A percentile compares a stretch with the other conserved stretches of the same genome.
Conservation (phyloP, 2,113 vertebrate genomes). For the Sylvia atricapilla region DNA sequence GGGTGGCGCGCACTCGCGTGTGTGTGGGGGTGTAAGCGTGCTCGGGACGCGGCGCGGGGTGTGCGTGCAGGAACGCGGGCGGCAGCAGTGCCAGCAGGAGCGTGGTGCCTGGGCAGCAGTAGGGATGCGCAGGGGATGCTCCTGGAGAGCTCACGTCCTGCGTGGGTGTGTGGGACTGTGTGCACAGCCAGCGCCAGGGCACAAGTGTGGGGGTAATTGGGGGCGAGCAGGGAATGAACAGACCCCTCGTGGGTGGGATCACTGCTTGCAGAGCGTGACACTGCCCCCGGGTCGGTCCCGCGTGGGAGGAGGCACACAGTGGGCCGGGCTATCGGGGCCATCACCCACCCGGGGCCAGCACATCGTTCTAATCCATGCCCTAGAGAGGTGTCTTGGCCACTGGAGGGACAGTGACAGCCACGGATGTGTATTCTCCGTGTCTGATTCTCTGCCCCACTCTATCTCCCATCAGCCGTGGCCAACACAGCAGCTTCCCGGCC, state of each 20-base stretch:
- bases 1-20: background rate
- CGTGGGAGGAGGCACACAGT: background rate
- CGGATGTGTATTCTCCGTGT: fast-evolving
- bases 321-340: background rate
- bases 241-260: background rate
- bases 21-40: background rate
- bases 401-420: background rate
- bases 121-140: background rate
- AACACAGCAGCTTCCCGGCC: background rate
- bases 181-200: background rate
- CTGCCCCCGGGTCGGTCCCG: background rate
- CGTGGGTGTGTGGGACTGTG: background rate
- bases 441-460: fast-evolving
- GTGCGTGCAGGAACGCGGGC: background rate
- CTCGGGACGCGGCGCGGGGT: background rate
- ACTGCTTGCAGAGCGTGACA: background rate
- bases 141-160: background rate
- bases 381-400: background rate
- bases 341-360: background rate
- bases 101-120: background rate
- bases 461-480: background rate
- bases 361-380: fast-evolving
- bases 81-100: background rate
- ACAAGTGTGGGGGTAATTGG: background rate
- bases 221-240: background rate